Conservation (phyloP, 2,113 vertebrate genomes). For the Otocyon megalotis region DNA sequence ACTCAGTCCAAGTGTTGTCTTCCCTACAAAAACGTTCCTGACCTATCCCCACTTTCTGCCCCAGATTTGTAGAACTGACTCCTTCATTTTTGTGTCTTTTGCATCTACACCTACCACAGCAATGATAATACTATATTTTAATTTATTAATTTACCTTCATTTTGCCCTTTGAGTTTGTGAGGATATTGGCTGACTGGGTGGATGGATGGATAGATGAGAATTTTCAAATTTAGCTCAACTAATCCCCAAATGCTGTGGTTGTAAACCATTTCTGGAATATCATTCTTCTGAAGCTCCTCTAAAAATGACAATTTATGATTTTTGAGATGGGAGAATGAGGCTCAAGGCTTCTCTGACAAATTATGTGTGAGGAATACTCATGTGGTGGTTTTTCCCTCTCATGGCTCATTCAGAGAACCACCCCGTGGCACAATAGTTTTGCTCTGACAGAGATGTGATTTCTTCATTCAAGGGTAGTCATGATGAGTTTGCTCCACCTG, state of each 20-base stretch:
- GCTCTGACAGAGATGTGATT: neutral
- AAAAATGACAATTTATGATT: neutral
- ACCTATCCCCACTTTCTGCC: neutral
- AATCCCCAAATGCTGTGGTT: neutral
- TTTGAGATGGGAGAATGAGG: neutral
- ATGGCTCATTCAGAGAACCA: neutral
- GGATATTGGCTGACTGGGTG: neutral
- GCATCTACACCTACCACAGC: neutral
- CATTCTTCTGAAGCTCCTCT: neutral
- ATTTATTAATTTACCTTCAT: neutral
- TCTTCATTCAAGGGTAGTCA: neutral
- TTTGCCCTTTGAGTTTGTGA: slow-evolving; percentile 2
- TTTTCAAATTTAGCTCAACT: slow-evolving; percentile 26
- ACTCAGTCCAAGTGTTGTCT: neutral
- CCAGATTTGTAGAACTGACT: neutral
- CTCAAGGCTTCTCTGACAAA: neutral
- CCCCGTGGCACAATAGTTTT: neutral
- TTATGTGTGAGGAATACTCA: neutral
- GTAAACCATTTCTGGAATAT: neutral
- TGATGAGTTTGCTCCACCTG: neutral
- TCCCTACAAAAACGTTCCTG: neutral
- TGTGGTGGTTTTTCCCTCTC: neutral
- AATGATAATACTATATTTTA: neutral
- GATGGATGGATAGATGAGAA: neutral
- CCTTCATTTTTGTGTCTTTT: neutral